These are phyloP conservation scores for Siniperca knerii DNA, from an alignment of 2,113 vertebrate species.

Conservation along the genomic window DNA sequence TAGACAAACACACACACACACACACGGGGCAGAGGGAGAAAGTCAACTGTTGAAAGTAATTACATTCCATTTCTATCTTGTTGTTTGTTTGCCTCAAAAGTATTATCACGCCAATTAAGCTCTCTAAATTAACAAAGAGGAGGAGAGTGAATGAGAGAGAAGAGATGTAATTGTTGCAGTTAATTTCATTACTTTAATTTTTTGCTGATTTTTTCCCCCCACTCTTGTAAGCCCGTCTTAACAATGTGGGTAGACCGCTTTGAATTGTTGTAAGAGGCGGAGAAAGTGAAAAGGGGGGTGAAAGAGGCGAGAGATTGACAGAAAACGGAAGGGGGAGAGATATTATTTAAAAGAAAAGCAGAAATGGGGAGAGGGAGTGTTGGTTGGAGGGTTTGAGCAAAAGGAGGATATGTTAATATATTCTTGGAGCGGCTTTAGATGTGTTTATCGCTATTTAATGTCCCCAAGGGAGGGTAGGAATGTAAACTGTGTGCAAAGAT, in stretches of 20 bases:
- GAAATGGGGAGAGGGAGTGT: background rate
- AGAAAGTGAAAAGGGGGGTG: background rate
- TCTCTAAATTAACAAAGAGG: slow-evolving; percentile 45
- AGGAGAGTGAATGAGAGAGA: slow-evolving; percentile 1
- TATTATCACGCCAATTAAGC: slow-evolving; percentile 59
- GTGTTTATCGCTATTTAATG: slow-evolving; percentile 30
- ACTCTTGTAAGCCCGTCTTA: slow-evolving; percentile 9
- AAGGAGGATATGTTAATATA: slow-evolving; percentile 39
- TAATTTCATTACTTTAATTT: slow-evolving; percentile 58
- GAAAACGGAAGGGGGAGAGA: background rate
- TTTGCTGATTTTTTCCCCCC: slow-evolving; percentile 18
- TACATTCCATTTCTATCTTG: slow-evolving; percentile 55
- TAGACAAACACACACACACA: slow-evolving; percentile 36
- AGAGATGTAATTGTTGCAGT: slow-evolving; percentile 51
- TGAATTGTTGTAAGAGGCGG: background rate
- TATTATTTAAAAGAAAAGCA: slow-evolving; percentile 21
- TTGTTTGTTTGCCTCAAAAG: slow-evolving; percentile 62
- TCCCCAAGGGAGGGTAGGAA: slow-evolving; percentile 9
- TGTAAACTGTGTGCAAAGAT: slow-evolving; percentile 17
- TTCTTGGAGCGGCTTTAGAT: slow-evolving; percentile 33
- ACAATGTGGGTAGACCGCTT: background rate
- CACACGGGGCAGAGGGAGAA: background rate
- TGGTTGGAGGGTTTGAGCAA: slow-evolving; percentile 21
- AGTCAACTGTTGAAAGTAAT: slow-evolving; percentile 64
- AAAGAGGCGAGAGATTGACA: background rate